Evolutionary conservation across 30 jellyfish, hydroid and myxozoan genomes (phyloP).

Genomic region (Sanderia malayensis): DNA sequence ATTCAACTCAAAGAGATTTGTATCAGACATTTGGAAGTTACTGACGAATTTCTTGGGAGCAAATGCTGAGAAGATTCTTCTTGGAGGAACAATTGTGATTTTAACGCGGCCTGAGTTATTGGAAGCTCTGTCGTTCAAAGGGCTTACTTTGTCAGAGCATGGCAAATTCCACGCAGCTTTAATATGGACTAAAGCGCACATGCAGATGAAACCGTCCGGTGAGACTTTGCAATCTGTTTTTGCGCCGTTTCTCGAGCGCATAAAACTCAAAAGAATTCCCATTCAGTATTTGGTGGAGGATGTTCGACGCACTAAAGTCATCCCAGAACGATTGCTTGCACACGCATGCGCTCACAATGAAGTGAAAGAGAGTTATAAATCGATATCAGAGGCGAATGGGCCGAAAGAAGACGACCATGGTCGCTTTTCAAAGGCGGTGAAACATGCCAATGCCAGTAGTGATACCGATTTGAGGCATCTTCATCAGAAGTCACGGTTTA

Average conservation of each 20-base stretch:
- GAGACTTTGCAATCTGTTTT: constrained; percentile 29
- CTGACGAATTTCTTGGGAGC: constrained; percentile 11
- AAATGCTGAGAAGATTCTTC: constrained; percentile 38
- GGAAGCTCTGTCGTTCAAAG: constrained; percentile 21
- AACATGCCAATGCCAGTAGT: constrained; percentile 9
- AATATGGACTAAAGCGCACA: constrained; percentile 57
- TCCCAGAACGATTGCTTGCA: constrained; percentile 63
- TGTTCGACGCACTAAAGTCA: constrained; percentile 63
- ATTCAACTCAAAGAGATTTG: constrained; percentile 40
- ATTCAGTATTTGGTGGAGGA: constrained; percentile 58
- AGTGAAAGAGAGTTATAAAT: constrained; percentile 29
- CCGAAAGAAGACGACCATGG: background rate
- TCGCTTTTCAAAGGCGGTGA: background rate
- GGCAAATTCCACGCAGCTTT: constrained; percentile 52
- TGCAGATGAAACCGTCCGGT: constrained; percentile 8
- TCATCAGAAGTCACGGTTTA: constrained; percentile 1
- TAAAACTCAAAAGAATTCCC: constrained; percentile 49
- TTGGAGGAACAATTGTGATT: constrained; percentile 32
- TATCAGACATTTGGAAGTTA: constrained; percentile 8
- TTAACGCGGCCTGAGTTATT: constrained; percentile 40
- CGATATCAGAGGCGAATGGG: background rate
- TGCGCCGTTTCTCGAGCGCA: constrained; percentile 48
- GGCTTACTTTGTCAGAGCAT: constrained; percentile 25
- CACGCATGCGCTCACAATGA: constrained; percentile 73
- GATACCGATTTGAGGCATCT: too few relatives aligned